Conservation (phyloP, 2,888 invertebrate genomes). For the Tryphoninae sp. region DNA sequence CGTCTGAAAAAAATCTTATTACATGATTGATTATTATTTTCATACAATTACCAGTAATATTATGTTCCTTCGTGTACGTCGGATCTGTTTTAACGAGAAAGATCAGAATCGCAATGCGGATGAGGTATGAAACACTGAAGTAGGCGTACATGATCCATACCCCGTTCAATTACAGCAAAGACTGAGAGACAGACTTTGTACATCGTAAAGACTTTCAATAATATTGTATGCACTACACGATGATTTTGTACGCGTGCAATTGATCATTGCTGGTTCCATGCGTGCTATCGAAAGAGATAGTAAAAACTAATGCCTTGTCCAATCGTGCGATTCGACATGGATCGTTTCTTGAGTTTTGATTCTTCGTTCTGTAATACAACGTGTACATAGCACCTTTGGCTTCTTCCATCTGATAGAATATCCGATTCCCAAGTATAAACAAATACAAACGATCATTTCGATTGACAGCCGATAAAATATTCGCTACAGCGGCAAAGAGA, state of each 20-base stretch:
- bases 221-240: constrained; percentile 2
- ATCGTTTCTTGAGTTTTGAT: neutral
- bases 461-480: constrained; percentile 23
- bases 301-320: constrained; percentile 20
- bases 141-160: constrained; percentile 53
- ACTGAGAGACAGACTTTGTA: constrained; percentile 38
- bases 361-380: constrained; percentile 1
- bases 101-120: constrained; percentile 26
- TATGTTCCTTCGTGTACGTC: constrained; percentile 10
- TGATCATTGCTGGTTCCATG: constrained; percentile 1
- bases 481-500: neutral
- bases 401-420: constrained; percentile 1
- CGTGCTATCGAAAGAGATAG: constrained; percentile 12
- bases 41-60: constrained; percentile 34
- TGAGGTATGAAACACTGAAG: constrained; percentile 25
- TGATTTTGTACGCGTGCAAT: constrained; percentile 36
- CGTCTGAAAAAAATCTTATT: too few relatives aligned
- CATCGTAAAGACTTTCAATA: constrained; percentile 33
- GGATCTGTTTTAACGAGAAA: neutral
- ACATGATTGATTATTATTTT: neutral
- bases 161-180: constrained; percentile 35
- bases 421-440: constrained; percentile 5
- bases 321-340: constrained; percentile 23
- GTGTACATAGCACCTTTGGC: neutral
- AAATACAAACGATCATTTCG: constrained; percentile 6